These are phyloP conservation scores for Lontra canadensis DNA, from an alignment of 2,113 vertebrate genomes.

Conservation along the genomic window DNA sequence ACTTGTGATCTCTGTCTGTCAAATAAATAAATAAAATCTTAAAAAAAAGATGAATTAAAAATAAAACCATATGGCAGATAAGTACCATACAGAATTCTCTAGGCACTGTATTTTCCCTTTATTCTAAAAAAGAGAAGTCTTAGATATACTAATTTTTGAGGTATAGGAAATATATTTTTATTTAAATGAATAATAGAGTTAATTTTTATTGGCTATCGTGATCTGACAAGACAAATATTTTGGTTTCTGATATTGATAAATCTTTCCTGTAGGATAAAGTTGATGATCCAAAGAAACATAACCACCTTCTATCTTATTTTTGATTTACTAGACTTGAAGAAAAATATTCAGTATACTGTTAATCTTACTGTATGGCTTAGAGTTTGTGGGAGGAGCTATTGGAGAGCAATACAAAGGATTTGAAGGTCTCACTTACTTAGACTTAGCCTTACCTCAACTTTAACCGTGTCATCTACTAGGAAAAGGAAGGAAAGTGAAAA, in stretches of 20 bases:
- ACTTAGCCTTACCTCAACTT: not conserved
- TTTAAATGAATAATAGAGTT: conserved; percentile 7
- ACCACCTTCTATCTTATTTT: not conserved
- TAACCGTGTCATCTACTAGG: not conserved
- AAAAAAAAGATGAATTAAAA: not conserved
- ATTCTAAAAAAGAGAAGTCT: not conserved
- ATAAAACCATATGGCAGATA: not conserved
- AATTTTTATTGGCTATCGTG: not conserved
- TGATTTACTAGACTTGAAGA: not conserved
- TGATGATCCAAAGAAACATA: not conserved
- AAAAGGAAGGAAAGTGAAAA: not conserved
- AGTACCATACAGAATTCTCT: not conserved
- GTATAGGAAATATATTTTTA: not conserved
- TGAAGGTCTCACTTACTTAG: not conserved
- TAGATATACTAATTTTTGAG: not conserved
- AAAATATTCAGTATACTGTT: not conserved
- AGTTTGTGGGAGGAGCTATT: not conserved
- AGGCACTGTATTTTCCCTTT: not conserved
- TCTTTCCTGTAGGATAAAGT: not conserved
- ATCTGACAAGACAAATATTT: not conserved
- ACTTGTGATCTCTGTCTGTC: too few species aligned
- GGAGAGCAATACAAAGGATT: fast-evolving
- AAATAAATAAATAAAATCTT: too few species aligned
- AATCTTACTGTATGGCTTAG: not conserved
- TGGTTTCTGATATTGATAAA: not conserved